Evolutionary conservation across 2,113 vertebrate species (phyloP), one percentile per base, ranked within the genome.

Genomic region (Eublepharis macularius): DNA sequence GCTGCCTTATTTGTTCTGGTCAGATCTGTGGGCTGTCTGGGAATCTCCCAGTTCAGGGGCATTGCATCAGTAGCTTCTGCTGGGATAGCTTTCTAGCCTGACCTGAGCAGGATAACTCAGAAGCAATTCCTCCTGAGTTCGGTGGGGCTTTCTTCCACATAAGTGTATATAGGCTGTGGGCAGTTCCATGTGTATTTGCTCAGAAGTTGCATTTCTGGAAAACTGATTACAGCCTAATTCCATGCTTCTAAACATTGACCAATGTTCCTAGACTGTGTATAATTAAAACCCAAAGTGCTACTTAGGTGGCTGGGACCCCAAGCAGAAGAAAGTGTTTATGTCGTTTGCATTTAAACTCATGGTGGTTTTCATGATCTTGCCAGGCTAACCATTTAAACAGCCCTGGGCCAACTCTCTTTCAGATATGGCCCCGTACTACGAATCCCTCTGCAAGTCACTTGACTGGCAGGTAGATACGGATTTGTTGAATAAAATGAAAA

Each of bases 341-440:
- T 60, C 7, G 57, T 73, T 57, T 60, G 36, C 54, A 36, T 83
- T 41, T 63, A 34, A n/a, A 34, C 45, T 24, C 32, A 17, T 34
- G 34, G 7, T 60, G 75, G 36, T 13, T 57, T 36, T 60, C 16
- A 3, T 29, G 36, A 26, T 45, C 4, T 13, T 47, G 34, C 21
- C 14, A 1, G 39, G 34, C 24, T 47, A 45, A 16, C 3, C n/a
- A 24, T 77, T 51, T 49, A 39, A 43, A 6, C 12, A 12, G 3
- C 2, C 5, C 6, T 14, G n/a, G 60, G 54, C 10, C 75, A 4
- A 16, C 39, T 80, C 5, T 81, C 34, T 90, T 90, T 29, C 88
- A 99, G 98, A 98, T 57, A 99, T 99, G 99, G 98, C 98, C 1
- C 98, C 98, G 0, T 99, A 98, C 12, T 99, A 99, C 0, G 99